Conservation (phyloP, 2,113 vertebrate species). For the Chaetops frenatus region DNA sequence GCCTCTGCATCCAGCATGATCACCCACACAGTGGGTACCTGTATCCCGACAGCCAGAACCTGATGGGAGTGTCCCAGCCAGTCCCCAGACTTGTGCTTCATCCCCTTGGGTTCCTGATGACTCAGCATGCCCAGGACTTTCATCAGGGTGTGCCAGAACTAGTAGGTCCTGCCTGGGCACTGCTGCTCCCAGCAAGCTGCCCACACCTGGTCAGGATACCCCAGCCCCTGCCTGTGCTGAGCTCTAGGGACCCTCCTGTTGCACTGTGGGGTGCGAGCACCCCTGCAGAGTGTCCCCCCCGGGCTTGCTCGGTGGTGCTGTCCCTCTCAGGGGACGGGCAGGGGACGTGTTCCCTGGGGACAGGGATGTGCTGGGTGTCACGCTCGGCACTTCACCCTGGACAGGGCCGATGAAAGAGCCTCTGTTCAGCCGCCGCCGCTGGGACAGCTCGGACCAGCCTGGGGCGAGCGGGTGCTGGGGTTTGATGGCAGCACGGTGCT, state of each 20-base stretch:
- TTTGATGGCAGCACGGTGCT: not conserved
- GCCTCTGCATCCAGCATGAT: fast-evolving
- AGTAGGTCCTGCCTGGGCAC: not conserved
- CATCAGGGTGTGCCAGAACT: not conserved
- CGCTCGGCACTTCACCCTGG: not conserved
- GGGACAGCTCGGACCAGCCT: not conserved
- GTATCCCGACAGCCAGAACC: fast-evolving
- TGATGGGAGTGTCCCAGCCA: fast-evolving
- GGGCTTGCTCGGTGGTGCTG: not conserved
- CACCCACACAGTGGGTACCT: not conserved
- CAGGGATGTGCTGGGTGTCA: not conserved
- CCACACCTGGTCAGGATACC: too few relatives aligned
- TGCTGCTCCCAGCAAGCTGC: not conserved
- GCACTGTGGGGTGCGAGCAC: fast-evolving
- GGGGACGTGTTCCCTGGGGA: not conserved
- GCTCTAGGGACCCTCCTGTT: not conserved
- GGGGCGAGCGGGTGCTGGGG: not conserved
- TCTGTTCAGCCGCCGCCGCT: not conserved
- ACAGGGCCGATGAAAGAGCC: not conserved
- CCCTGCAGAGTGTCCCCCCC: fast-evolving
- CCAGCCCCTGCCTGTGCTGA: not conserved
- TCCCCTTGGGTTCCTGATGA: not conserved
- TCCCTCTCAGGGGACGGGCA: not conserved
- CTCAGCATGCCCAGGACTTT: not conserved
- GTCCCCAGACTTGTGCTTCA: not conserved